Conservation (phyloP, 2,113 vertebrate species). For the Glaucomys volans region DNA sequence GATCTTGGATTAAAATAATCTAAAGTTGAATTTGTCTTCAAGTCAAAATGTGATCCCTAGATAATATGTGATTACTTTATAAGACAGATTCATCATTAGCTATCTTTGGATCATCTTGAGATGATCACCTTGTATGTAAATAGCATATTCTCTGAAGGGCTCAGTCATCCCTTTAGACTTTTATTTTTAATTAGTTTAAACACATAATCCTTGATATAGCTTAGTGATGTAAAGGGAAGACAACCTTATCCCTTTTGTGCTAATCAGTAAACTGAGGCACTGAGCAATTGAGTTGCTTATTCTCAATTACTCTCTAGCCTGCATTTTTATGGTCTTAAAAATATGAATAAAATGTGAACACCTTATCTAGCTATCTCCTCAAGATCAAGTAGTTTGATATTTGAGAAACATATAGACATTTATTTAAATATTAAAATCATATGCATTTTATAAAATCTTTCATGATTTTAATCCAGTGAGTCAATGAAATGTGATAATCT, state of each 20-base stretch:
- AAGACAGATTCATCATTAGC: slow-evolving; percentile 34
- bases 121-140: slow-evolving; percentile 48
- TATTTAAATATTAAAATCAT: neutral
- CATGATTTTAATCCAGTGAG: neutral
- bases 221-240: neutral
- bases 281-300: slow-evolving; percentile 12
- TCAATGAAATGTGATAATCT: neutral
- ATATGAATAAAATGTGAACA: neutral
- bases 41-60: slow-evolving; percentile 13
- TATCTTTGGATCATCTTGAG: slow-evolving; percentile 19
- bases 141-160: slow-evolving; percentile 49
- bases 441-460: neutral
- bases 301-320: neutral
- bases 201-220: slow-evolving; percentile 28
- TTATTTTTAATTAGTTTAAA: slow-evolving; percentile 68
- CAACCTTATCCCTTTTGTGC: neutral
- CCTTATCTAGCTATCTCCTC: neutral
- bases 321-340: neutral
- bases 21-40: slow-evolving; percentile 65
- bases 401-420: neutral
- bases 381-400: neutral
- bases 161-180: neutral
- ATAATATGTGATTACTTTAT: slow-evolving; percentile 50
- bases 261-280: slow-evolving; percentile 58
- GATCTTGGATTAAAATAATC: slow-evolving; percentile 67